phyloP scores from a whole-genome alignment of 2,888 invertebrate genomes.

The Caenorhabditis sp. region DNA sequence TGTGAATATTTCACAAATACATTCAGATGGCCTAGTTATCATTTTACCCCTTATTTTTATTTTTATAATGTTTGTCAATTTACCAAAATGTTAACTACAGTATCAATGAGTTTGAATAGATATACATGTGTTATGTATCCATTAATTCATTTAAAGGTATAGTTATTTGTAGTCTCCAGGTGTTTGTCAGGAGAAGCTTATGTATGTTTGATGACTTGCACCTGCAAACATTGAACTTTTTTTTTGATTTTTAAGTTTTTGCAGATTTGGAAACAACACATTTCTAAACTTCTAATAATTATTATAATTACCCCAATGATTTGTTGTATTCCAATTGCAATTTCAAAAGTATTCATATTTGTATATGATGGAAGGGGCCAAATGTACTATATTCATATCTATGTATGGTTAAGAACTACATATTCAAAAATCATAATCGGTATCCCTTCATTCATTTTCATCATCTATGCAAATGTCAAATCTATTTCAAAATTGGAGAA shows the following conservation, averaged over 20 bases:
- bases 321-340: neutral
- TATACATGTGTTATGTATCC: slow-evolving; percentile 23
- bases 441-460: neutral
- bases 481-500: neutral
- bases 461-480: neutral
- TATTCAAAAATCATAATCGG: neutral
- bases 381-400: neutral
- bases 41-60: slow-evolving; percentile 17
- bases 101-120: slow-evolving; percentile 19
- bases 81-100: slow-evolving; percentile 18
- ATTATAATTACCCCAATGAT: too few species aligned
- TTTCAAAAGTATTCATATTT: neutral
- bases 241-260: too few species aligned
- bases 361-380: neutral
- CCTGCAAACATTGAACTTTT: too few species aligned
- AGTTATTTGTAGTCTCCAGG: too few species aligned
- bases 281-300: too few species aligned
- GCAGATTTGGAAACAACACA: too few species aligned
- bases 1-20: too few species aligned
- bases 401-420: neutral
- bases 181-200: too few species aligned
- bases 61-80: slow-evolving; percentile 14
- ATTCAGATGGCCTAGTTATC: neutral
- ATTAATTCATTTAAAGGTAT: too few species aligned
- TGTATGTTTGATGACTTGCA: too few species aligned